Evolutionary conservation across 1,140 invertebrate genomes (phyloP).

Genomic region (Conopomorpha cramerella): DNA sequence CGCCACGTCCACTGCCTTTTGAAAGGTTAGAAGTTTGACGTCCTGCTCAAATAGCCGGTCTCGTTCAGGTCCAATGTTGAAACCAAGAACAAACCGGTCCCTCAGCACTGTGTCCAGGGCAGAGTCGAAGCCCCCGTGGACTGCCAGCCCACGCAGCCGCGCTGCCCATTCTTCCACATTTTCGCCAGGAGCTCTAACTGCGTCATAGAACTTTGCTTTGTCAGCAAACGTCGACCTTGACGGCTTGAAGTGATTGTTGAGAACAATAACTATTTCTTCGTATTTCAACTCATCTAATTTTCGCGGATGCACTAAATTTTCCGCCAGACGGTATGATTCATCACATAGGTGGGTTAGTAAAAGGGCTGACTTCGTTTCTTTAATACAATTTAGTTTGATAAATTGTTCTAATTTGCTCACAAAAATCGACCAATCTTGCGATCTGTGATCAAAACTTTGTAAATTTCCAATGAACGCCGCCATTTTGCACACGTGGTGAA

Average conservation of each 20-base stretch:
- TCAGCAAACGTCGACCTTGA: background rate
- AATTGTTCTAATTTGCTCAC: background rate
- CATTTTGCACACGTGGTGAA: background rate
- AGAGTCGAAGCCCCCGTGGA: constrained; percentile 17
- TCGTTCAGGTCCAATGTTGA: constrained; percentile 13
- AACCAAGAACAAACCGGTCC: constrained; percentile 24
- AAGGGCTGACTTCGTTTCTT: background rate
- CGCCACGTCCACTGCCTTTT: constrained; percentile 16
- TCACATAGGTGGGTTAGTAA: background rate
- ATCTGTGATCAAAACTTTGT: background rate
- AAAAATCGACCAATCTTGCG: background rate
- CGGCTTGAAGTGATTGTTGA: constrained; percentile 3
- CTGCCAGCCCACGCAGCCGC: constrained; percentile 15
- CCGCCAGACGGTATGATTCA: background rate
- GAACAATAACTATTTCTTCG: background rate
- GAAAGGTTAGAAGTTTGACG: constrained; percentile 9
- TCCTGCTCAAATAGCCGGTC: constrained; percentile 13
- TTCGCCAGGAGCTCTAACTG: background rate
- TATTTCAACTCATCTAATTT: background rate
- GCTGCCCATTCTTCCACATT: constrained; percentile 10
- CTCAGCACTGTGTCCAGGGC: constrained; percentile 14
- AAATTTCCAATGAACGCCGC: background rate
- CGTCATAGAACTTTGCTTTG: constrained; percentile 1
- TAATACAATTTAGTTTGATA: background rate
- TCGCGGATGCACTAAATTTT: constrained; percentile 1